Conservation (phyloP, 1,140 invertebrate species). For the Hyles euphorbiae region DNA sequence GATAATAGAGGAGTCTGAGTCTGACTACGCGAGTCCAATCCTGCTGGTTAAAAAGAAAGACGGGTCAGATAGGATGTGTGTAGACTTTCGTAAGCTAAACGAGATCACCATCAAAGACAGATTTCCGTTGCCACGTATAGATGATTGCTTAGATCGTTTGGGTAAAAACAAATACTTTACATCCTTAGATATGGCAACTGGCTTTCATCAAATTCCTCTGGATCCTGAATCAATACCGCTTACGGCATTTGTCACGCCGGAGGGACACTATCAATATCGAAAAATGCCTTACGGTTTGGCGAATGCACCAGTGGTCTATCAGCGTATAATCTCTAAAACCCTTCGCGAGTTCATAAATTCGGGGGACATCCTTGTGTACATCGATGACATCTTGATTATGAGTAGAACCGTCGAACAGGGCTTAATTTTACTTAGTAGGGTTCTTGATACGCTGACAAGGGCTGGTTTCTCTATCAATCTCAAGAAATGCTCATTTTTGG, state of each 20-base stretch:
- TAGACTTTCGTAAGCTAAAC: slow-evolving; percentile 28
- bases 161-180: slow-evolving; percentile 15
- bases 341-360: slow-evolving; percentile 1
- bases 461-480: slow-evolving; percentile 17
- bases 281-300: slow-evolving; percentile 18
- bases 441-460: slow-evolving; percentile 1
- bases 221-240: slow-evolving; percentile 1
- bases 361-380: slow-evolving; percentile 8
- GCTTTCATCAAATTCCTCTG: slow-evolving; percentile 16
- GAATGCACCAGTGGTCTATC: slow-evolving; percentile 10
- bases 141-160: slow-evolving; percentile 16
- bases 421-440: not conserved
- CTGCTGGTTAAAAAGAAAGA: slow-evolving; percentile 5
- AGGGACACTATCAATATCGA: slow-evolving; percentile 17
- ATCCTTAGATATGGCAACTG: slow-evolving; percentile 14
- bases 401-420: slow-evolving; percentile 9
- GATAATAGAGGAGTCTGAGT: slow-evolving; percentile 3
- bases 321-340: slow-evolving; percentile 4
- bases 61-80: slow-evolving; percentile 2
- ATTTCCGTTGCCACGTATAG: slow-evolving; percentile 40
- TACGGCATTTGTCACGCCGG: slow-evolving; percentile 15
- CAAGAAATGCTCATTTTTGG: slow-evolving; percentile 11
- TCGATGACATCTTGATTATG: slow-evolving; percentile 15
- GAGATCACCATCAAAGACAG: slow-evolving; percentile 30
- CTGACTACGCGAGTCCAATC: slow-evolving; percentile 7